phyloP scores from a whole-genome alignment of 2,113 vertebrate genomes.

The Gymnobelideus leadbeateri region DNA sequence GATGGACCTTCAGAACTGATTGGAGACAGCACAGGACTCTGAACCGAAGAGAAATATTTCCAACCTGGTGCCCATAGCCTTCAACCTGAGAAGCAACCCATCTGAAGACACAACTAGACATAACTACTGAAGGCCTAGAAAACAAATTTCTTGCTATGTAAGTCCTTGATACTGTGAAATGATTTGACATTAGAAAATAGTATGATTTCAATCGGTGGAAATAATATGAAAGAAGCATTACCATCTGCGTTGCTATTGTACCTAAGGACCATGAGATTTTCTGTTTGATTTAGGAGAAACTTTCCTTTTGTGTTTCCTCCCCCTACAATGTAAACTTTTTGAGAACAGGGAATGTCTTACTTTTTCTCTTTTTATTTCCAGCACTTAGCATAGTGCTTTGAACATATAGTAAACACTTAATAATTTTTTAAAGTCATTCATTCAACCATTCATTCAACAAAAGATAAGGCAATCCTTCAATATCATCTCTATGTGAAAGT shows the following conservation, averaged over 20 bases:
- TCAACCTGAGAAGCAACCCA: background rate
- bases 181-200: background rate
- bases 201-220: background rate
- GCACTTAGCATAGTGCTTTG: background rate
- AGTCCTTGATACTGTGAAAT: background rate
- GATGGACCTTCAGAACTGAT: background rate
- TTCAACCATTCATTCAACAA: background rate
- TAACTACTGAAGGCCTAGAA: background rate
- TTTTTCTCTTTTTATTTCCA: background rate
- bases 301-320: background rate
- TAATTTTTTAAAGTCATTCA: background rate
- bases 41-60: background rate
- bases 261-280: background rate
- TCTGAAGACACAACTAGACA: background rate
- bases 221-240: background rate
- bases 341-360: background rate
- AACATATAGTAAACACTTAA: background rate
- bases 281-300: too few relatives aligned
- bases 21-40: background rate
- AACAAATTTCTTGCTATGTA: background rate
- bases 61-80: too few relatives aligned
- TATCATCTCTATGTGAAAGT: background rate
- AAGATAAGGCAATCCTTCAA: background rate
- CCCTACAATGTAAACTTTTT: background rate
- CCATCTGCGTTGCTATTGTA: background rate